A percentile compares a stretch with the other conserved stretches of the same genome.
These are phyloP conservation scores for Drosophila parvula DNA, from an alignment of 1,140 invertebrate species.

Conservation along the genomic window DNA sequence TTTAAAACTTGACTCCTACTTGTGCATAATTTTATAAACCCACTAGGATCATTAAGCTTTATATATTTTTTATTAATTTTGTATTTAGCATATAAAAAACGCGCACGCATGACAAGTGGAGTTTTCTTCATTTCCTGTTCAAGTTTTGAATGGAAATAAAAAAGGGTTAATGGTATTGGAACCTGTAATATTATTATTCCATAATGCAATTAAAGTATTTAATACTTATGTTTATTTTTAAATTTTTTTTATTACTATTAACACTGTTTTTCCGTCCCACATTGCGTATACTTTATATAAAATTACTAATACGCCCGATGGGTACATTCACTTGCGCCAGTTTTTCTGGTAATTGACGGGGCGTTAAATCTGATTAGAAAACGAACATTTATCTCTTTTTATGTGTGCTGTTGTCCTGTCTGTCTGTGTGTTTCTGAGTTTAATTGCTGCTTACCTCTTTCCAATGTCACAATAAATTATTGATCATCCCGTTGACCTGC, in stretches of 20 bases:
- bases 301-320: slow-evolving; percentile 14
- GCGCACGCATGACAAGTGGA: neutral
- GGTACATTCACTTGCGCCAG: neutral
- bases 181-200: neutral
- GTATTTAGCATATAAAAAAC: neutral
- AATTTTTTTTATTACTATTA: neutral
- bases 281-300: slow-evolving; percentile 28
- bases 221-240: neutral
- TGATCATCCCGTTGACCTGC: slow-evolving; percentile 28
- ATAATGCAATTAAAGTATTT: slow-evolving; percentile 1
- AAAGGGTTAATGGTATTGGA: neutral
- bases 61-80: neutral
- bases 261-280: neutral
- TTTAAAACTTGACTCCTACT: too few relatives aligned
- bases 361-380: slow-evolving; percentile 6
- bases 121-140: neutral
- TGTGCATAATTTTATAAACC: too few relatives aligned
- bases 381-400: neutral
- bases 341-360: neutral
- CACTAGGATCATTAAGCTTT: neutral
- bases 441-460: slow-evolving; percentile 32
- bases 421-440: slow-evolving; percentile 4
- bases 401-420: neutral
- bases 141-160: neutral
- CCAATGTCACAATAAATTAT: slow-evolving; percentile 32